Evolutionary conservation across 2,888 invertebrate species (phyloP).

Genomic region (Periphyllus acericola): DNA sequence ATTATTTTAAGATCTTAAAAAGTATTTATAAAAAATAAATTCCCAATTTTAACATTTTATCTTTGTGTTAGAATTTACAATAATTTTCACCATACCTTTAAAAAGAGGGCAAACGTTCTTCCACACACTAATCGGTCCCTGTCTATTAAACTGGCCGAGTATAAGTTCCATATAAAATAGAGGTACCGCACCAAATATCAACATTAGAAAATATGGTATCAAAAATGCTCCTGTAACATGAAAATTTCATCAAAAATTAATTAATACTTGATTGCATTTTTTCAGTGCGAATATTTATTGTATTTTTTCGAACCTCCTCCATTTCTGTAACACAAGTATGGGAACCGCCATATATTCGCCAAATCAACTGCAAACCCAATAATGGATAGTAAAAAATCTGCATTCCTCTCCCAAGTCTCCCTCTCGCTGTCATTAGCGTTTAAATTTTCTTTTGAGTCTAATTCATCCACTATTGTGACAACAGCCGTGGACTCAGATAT

Average conservation of each 20-base stretch:
- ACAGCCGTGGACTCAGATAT: slow-evolving; percentile 39
- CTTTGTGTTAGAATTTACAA: not conserved
- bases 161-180: slow-evolving; percentile 84
- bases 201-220: slow-evolving; percentile 80
- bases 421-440: slow-evolving; percentile 72
- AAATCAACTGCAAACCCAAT: slow-evolving; percentile 87
- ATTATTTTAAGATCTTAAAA: too few species aligned
- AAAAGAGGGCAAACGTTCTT: slow-evolving; percentile 80
- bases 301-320: slow-evolving; percentile 74
- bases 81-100: slow-evolving; percentile 72
- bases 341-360: slow-evolving; percentile 88
- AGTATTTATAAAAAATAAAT: too few species aligned
- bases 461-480: slow-evolving; percentile 31
- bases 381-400: slow-evolving; percentile 83
- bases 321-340: slow-evolving; percentile 81
- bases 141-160: slow-evolving; percentile 80
- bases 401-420: slow-evolving; percentile 84
- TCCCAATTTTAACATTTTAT: not conserved
- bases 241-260: not conserved
- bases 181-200: slow-evolving; percentile 80
- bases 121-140: slow-evolving; percentile 84
- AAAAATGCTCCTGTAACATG: slow-evolving; percentile 76
- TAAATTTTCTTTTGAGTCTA: slow-evolving; percentile 6
- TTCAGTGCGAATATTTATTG: not conserved
- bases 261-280: not conserved